Conservation (phyloP, 2,113 vertebrate genomes). For the Alaudala cheleensis region DNA sequence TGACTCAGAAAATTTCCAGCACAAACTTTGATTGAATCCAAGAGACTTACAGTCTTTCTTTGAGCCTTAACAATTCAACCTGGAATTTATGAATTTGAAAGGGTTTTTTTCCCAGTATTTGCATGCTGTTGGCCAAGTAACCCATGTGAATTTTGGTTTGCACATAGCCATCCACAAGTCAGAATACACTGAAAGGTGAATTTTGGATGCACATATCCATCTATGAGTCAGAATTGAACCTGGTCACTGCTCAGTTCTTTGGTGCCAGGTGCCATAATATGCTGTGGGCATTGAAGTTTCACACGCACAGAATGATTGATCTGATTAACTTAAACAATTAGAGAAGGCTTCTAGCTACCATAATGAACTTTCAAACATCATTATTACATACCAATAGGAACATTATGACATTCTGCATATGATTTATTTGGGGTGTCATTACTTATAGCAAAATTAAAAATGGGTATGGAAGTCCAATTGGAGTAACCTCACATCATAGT, state of each 20-base stretch:
- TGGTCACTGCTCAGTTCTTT: neutral
- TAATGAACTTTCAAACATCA: neutral
- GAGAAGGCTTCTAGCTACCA: neutral
- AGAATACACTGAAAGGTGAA: neutral
- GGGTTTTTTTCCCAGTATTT: rapidly evolving
- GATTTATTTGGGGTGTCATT: neutral
- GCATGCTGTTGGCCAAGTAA: neutral
- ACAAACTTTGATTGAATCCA: neutral
- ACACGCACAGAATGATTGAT: neutral
- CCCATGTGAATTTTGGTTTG: neutral
- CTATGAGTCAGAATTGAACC: neutral
- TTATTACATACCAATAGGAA: neutral
- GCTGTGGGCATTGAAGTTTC: neutral
- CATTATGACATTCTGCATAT: neutral
- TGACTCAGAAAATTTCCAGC: neutral
- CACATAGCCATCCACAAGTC: rapidly evolving
- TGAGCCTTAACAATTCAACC: neutral
- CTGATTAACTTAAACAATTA: neutral
- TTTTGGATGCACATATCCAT: neutral
- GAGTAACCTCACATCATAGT: neutral
- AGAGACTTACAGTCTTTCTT: neutral
- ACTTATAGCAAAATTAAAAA: neutral
- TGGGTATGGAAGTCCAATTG: neutral
- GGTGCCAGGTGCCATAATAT: neutral
- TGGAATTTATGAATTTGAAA: neutral